Percentiles rank a stretch among this genome's conserved stretches.
Conservation (phyloP, 2,113 vertebrate genomes). For the Anguilla japonica region DNA sequence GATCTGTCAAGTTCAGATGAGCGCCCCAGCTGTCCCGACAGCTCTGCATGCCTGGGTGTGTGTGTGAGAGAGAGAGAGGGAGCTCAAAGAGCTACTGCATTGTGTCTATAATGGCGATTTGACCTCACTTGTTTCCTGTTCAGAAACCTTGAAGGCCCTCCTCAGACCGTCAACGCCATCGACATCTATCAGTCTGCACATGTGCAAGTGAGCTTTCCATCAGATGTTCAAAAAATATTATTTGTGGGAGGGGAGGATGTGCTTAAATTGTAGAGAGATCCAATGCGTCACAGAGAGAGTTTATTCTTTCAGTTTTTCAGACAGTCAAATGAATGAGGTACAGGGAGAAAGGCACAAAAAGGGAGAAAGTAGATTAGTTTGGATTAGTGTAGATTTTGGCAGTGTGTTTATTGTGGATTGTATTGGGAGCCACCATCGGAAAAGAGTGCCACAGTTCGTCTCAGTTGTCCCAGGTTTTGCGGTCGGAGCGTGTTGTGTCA, state of each 20-base stretch:
- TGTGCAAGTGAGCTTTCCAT: not conserved
- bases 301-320: slow-evolving; percentile 34
- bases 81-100: not conserved
- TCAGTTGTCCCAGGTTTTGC: not conserved
- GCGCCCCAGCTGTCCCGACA: not conserved
- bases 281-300: slow-evolving; percentile 18
- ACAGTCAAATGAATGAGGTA: slow-evolving; percentile 28
- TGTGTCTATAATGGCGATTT: not conserved
- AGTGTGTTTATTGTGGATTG: not conserved
- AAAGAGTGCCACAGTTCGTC: not conserved
- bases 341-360: not conserved
- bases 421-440: not conserved
- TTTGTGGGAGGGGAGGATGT: not conserved
- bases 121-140: not conserved
- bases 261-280: not conserved
- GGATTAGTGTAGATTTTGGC: slow-evolving; percentile 10
- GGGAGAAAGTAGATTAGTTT: slow-evolving; percentile 6
- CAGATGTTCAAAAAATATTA: not conserved
- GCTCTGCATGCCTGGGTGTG: not conserved
- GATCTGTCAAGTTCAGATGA: not conserved
- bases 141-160: not conserved
- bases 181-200: not conserved
- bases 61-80: not conserved
- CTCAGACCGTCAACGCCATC: not conserved
- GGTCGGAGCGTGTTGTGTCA: not conserved